These are phyloP conservation scores for Himantopus leucocephalus DNA, from an alignment of 2,113 vertebrate genomes.

Conservation along the genomic window DNA sequence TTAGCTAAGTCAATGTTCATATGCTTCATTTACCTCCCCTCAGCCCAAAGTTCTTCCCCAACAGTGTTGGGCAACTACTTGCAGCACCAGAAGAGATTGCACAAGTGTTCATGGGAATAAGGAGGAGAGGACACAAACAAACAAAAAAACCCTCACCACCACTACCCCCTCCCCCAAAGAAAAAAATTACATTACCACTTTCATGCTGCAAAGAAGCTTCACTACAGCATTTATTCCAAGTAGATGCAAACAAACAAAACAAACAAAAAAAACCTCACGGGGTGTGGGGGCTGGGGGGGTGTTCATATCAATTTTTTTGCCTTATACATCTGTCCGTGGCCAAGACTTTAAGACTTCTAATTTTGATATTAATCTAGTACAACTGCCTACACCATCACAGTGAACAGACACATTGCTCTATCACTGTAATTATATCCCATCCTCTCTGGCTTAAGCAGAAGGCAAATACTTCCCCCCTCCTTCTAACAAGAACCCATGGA, in stretches of 20 bases:
- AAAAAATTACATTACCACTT: neutral
- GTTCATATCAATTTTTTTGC: neutral
- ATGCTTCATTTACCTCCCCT: neutral
- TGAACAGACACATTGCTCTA: neutral
- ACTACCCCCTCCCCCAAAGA: fast-evolving
- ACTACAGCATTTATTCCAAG: neutral
- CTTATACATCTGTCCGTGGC: neutral
- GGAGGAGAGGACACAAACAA: neutral
- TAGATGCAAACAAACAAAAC: neutral
- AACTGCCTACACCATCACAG: neutral
- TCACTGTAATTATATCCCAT: neutral
- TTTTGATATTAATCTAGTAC: neutral
- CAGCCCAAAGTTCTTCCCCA: neutral
- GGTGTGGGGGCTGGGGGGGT: too few relatives aligned
- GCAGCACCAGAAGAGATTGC: neutral
- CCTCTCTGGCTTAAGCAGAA: neutral
- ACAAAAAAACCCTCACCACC: neutral
- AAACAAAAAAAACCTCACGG: neutral
- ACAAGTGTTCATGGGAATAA: neutral
- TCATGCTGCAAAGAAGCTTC: neutral
- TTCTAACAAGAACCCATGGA: neutral
- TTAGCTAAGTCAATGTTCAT: neutral
- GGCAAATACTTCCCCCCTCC: neutral
- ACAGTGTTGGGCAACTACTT: neutral
- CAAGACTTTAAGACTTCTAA: neutral